Percentiles rank a stretch among this genome's conserved stretches.
Conservation (phyloP, 2,113 vertebrate genomes). For the Tragulus kanchil region DNA sequence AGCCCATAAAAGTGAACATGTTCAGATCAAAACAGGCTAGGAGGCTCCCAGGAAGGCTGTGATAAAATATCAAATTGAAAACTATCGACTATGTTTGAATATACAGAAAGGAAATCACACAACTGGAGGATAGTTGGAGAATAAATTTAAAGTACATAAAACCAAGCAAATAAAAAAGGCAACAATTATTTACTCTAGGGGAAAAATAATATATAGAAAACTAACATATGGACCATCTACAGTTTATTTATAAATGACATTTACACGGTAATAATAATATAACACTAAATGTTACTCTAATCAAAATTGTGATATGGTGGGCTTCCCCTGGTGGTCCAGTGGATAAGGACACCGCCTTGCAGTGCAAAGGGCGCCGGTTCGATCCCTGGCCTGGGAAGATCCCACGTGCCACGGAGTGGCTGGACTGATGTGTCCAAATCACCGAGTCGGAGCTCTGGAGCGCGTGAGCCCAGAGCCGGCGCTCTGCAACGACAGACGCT, state of each 20-base stretch:
- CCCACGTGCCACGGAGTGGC: too few species aligned
- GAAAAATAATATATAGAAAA: slow-evolving; percentile 8
- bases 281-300: slow-evolving; percentile 29
- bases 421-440: too few species aligned
- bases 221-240: not conserved
- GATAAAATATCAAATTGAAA: slow-evolving; percentile 27
- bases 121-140: not conserved
- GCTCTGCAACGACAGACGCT: too few species aligned
- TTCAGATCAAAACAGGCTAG: not conserved
- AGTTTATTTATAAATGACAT: slow-evolving; percentile 29
- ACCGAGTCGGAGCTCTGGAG: too few species aligned
- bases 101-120: not conserved
- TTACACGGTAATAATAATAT: slow-evolving; percentile 15
- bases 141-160: slow-evolving; percentile 54
- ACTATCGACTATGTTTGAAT: not conserved
- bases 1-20: not conserved
- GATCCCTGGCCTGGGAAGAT: too few species aligned
- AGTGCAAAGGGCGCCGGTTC: too few species aligned
- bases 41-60: not conserved
- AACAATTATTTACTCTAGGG: not conserved
- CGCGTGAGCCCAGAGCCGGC: too few species aligned
- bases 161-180: not conserved
- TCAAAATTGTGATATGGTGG: not conserved
- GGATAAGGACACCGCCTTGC: too few species aligned
- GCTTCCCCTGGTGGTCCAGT: too few species aligned